Evolutionary conservation across 2,113 vertebrate genomes (phyloP).

Genomic region (Pteropus alecto): DNA sequence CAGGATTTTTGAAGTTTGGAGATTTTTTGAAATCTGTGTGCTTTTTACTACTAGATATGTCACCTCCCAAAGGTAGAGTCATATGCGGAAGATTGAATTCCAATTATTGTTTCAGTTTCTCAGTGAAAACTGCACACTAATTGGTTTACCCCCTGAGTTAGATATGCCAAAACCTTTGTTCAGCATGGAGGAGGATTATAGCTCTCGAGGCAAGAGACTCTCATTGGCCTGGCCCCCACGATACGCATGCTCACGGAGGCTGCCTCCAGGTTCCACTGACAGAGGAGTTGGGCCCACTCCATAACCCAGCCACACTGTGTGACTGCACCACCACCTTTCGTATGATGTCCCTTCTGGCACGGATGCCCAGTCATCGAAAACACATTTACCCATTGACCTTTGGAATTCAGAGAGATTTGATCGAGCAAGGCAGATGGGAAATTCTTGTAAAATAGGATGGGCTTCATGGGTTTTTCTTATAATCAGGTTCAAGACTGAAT

Average conservation of each 20-base stretch:
- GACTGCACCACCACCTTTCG: background rate
- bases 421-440: background rate
- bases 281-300: background rate
- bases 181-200: background rate
- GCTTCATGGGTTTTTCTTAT: background rate
- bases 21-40: background rate
- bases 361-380: background rate
- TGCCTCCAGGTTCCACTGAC: background rate
- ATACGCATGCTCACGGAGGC: background rate
- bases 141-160: background rate
- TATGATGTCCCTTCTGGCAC: background rate
- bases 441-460: background rate
- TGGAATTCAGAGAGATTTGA: background rate
- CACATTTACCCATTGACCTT: background rate
- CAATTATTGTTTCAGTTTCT: background rate
- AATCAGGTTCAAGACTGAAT: background rate
- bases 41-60: background rate
- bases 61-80: background rate
- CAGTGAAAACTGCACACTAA: background rate
- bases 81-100: background rate
- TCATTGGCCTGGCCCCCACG: rapidly evolving
- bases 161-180: background rate
- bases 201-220: background rate
- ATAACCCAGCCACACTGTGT: rapidly evolving
- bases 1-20: background rate